Base-by-base conservation (phyloP, 1,140 invertebrate species). In the Oryctes rhinoceros region DNA sequence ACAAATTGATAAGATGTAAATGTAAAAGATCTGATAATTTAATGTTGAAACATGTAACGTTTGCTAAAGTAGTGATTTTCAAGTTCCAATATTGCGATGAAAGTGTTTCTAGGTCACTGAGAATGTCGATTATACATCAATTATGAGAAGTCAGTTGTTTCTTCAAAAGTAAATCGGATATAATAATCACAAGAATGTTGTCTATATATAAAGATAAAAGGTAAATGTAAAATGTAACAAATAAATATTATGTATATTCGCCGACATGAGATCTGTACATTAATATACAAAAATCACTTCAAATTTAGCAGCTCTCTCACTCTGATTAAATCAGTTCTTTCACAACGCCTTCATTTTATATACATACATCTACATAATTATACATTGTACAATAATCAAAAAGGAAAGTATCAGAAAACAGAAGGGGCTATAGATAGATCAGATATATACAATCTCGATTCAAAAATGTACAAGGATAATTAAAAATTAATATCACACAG, bases 401-500 rank as follows among this genome's bases (percentile, higher is more conserved):
- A 59, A 59, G 18, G 39, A 59, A 59, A 18, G 18, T n/a, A 18
- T 18, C 4, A 59, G 53, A 18, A 59, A 59, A 59, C 53, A 18
- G 15, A 15, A 18, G 15, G n/a, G 15, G 18, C 18, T 59, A 59
- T 18, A 59, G 18, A 59, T 18, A 59, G 53, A 59, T 18, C 53
- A 59, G n/a, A 59, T 71, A 71, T 71, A 71, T 71, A 71, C 53
- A 59, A 59, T 59, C 53, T 18, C 53, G 53, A 59, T 59, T 71
- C 18, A 71, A 44, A 15, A 71, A 71, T 71, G 24, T 71, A 71
- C 35, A 35, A 71, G 24, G 35, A 71, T 24, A 37, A 71, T 80
- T 82, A 81, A 83, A 84, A 84, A 83, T 82, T 85, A 84, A 84
- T 85, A 85, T 85, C 84, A 85, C 84, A 85, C 84, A 81, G 78